Evolutionary conservation across 2,888 invertebrate species (phyloP), one percentile per base, ranked within the genome.

Genomic region (Cheilosia grossa): DNA sequence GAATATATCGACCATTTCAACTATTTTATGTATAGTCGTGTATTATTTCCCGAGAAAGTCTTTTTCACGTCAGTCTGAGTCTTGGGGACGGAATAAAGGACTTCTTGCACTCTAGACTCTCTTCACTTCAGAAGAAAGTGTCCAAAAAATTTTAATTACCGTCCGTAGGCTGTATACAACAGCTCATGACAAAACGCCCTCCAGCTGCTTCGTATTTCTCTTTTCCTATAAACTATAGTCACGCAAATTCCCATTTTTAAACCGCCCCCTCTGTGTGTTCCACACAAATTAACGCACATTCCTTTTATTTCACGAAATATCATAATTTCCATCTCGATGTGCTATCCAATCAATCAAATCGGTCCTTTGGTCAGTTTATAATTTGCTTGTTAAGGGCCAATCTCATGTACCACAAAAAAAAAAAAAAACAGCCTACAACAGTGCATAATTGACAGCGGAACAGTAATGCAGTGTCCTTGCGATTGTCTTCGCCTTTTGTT

Each of bases 371-470:
- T 74, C 74, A 83, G 74, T 70, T 58, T 17, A 54, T 83, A 72
- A 77, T 77, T 82, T 77, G 72, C 59, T 66, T 77, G 53, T 72
- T 66, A 47, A 63, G 49, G 44, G 61, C 47, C 47, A 61, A 54
- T 49, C 33, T 19, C 69, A 53, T 83, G 64, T 47, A 30, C 44
- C 53, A 63, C 61, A 63, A 61, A 59, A 10, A 56, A 56, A 64
- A 66, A 27, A 27, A 5, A 27, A 6, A 27, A 6, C 40, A 6
- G n/a, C 58, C 19, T 47, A 15, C 19, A 53, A 83, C 83, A 83
- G 80, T 70, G 53, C 17, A 64, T 83, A 83, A 83, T 83, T 83
- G 83, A 44, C 64, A 54, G 40, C 70, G 69, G 69, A 74, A 79
- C 83, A 83, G 64, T 79, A 37, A 69, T n/a, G 56, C 21, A 56